Conservation (phyloP, 2,888 invertebrate species). For the Gymnosoma rotundatum region DNA sequence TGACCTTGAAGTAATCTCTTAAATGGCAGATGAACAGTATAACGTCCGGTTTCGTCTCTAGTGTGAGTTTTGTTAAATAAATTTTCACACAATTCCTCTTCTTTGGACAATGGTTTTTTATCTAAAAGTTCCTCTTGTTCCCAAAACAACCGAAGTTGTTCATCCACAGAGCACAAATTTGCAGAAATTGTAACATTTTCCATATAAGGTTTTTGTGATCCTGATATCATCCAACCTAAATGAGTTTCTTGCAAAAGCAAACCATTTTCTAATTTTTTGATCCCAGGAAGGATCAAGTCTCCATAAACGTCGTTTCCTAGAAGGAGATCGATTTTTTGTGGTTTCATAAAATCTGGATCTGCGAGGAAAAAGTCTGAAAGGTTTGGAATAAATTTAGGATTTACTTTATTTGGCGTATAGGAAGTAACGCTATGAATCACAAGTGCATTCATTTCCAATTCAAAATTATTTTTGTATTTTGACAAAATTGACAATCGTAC, state of each 20-base stretch:
- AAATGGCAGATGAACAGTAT: constrained; percentile 8
- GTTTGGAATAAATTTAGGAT: too few species aligned
- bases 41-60: neutral
- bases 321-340: too few species aligned
- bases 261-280: too few species aligned
- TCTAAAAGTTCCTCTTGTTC: neutral
- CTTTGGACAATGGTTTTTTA: neutral
- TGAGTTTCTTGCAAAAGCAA: constrained; percentile 1
- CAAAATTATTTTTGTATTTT: too few species aligned
- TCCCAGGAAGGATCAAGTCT: too few species aligned
- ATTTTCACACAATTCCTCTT: constrained; percentile 1
- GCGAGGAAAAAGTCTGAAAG: too few species aligned
- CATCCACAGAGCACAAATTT: neutral
- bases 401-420: too few species aligned
- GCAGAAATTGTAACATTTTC: neutral
- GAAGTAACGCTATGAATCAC: too few species aligned
- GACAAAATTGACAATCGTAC: too few species aligned
- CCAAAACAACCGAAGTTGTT: constrained; percentile 4
- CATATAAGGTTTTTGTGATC: neutral
- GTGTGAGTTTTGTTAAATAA: neutral
- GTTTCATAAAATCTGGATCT: too few species aligned
- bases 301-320: too few species aligned
- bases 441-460: too few species aligned
- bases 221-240: neutral
- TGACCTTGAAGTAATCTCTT: neutral